Evolutionary conservation across 1,140 invertebrate species (phyloP).

Genomic region (Dermatophagoides farinae): DNA sequence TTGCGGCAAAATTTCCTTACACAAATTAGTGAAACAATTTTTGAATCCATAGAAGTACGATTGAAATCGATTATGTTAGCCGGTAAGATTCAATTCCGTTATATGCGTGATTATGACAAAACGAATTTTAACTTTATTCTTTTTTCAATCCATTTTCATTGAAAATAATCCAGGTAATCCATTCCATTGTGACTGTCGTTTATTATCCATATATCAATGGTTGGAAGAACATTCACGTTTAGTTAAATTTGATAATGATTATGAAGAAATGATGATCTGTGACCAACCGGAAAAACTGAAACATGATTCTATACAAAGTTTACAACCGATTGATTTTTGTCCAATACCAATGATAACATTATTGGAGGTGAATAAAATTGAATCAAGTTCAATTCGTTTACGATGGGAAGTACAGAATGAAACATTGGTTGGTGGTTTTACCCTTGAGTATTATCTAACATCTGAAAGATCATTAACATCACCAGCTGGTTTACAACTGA

Average conservation of each 20-base stretch:
- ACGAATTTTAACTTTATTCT: slow-evolving; percentile 8
- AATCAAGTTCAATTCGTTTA: slow-evolving; percentile 62
- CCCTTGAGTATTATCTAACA: slow-evolving; percentile 53
- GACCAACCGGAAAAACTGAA: slow-evolving; percentile 52
- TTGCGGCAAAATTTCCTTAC: slow-evolving; percentile 63
- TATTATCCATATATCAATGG: slow-evolving; percentile 69
- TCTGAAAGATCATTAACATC: slow-evolving; percentile 33
- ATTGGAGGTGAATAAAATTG: slow-evolving; percentile 62
- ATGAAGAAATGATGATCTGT: slow-evolving; percentile 37
- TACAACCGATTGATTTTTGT: slow-evolving; percentile 57
- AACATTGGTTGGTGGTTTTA: slow-evolving; percentile 57
- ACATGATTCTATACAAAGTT: slow-evolving; percentile 46
- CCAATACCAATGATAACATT: slow-evolving; percentile 53
- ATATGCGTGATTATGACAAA: background rate
- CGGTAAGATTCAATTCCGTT: slow-evolving; percentile 18
- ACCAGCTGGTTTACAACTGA: slow-evolving; percentile 31
- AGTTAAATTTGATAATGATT: slow-evolving; percentile 23
- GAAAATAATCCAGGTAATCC: slow-evolving; percentile 45
- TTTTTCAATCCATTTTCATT: background rate
- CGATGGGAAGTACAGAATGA: slow-evolving; percentile 74
- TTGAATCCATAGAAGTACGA: slow-evolving; percentile 20
- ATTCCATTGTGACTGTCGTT: slow-evolving; percentile 54
- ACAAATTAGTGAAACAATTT: slow-evolving; percentile 43
- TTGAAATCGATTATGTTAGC: slow-evolving; percentile 27
- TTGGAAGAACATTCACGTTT: slow-evolving; percentile 56